Conservation (phyloP, 2,888 invertebrate species). For the Apocheima hispidaria region DNA sequence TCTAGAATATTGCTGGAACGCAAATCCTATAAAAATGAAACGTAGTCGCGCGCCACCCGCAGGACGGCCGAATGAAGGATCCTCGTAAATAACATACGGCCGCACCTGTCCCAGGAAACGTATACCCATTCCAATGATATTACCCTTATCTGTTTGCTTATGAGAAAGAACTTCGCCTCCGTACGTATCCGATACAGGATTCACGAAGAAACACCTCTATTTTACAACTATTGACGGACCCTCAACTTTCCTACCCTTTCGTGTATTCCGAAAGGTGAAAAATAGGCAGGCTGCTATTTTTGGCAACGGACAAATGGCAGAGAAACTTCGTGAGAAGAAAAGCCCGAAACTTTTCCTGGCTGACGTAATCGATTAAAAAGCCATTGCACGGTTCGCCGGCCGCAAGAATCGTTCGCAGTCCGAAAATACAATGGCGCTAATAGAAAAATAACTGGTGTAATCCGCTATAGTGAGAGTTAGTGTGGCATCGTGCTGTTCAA, state of each 20-base stretch:
- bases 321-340: slow-evolving; percentile 33
- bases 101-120: slow-evolving; percentile 49
- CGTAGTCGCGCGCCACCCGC: slow-evolving; percentile 32
- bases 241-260: slow-evolving; percentile 26
- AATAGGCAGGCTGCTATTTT: slow-evolving; percentile 25
- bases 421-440: slow-evolving; percentile 45
- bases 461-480: slow-evolving; percentile 51
- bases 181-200: slow-evolving; percentile 32
- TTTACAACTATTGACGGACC: slow-evolving; percentile 32
- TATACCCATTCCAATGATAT: slow-evolving; percentile 46
- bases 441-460: slow-evolving; percentile 47
- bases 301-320: slow-evolving; percentile 33
- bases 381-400: slow-evolving; percentile 47
- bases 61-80: slow-evolving; percentile 39
- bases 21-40: slow-evolving; percentile 46
- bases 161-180: slow-evolving; percentile 43
- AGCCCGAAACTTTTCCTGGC: slow-evolving; percentile 40
- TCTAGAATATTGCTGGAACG: slow-evolving; percentile 43
- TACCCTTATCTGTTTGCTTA: slow-evolving; percentile 49
- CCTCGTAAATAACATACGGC: slow-evolving; percentile 49
- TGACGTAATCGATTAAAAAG: slow-evolving; percentile 48
- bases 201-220: slow-evolving; percentile 32
- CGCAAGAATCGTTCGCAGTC: slow-evolving; percentile 46
- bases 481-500: slow-evolving; percentile 65
- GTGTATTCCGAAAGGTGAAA: slow-evolving; percentile 19